Conservation (phyloP, 1,140 invertebrate species). For the Drosophila leontia region DNA sequence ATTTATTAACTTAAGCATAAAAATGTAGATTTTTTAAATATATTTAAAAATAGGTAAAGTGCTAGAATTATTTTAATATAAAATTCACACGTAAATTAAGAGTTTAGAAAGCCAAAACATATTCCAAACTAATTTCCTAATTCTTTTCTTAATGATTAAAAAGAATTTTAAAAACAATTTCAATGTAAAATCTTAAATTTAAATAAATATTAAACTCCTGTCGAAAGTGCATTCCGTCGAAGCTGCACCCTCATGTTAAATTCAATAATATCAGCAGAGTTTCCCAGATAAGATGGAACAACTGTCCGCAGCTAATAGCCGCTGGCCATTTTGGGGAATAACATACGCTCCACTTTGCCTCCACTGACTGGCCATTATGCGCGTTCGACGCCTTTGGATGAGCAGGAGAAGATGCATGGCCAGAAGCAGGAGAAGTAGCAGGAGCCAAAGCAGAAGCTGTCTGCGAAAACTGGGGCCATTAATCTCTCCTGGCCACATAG, state of each 20-base stretch:
- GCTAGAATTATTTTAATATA: too few relatives aligned
- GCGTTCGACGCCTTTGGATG: slow-evolving; percentile 26
- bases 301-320: slow-evolving; percentile 21
- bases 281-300: slow-evolving; percentile 3
- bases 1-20: too few relatives aligned
- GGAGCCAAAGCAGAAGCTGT: slow-evolving; percentile 1
- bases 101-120: neutral
- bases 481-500: slow-evolving; percentile 62
- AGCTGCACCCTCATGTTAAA: slow-evolving; percentile 2
- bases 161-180: neutral
- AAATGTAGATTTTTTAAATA: too few relatives aligned
- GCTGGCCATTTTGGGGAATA: slow-evolving; percentile 17
- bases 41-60: too few relatives aligned
- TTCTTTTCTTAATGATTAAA: neutral
- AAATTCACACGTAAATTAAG: too few relatives aligned
- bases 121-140: neutral
- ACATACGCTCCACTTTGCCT: slow-evolving; percentile 32
- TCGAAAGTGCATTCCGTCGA: neutral
- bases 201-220: neutral
- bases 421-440: neutral
- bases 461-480: slow-evolving; percentile 58
- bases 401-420: neutral
- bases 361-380: slow-evolving; percentile 12
- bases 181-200: neutral
- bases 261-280: slow-evolving; percentile 19